A percentile compares a stretch with the other conserved stretches of the same genome.
Conservation (phyloP, 2,113 vertebrate genomes). For the Geothlypis trichas region DNA sequence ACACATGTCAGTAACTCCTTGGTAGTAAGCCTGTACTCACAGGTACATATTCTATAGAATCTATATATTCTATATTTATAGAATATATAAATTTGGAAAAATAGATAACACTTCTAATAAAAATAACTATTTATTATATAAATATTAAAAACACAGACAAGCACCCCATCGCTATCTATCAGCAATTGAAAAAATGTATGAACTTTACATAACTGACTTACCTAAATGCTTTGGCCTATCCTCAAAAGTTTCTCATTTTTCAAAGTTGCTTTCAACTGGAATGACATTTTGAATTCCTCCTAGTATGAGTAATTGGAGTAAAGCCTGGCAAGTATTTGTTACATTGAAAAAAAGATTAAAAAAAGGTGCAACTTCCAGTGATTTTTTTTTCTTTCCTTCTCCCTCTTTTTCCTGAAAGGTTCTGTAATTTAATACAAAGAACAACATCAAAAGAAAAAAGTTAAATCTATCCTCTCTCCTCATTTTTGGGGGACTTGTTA, state of each 20-base stretch:
- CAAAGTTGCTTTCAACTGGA: conserved; percentile 35
- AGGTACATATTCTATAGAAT: neutral
- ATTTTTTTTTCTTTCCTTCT: neutral
- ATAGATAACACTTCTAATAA: neutral
- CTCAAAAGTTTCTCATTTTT: conserved; percentile 4
- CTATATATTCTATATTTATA: neutral
- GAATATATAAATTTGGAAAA: neutral
- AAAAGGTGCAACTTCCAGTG: neutral
- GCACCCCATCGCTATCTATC: neutral
- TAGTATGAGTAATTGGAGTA: conserved; percentile 16
- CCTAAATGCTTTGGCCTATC: conserved; percentile 15
- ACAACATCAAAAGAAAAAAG: neutral
- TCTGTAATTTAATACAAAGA: conserved; percentile 1
- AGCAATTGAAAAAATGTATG: neutral
- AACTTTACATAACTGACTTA: conserved; percentile 20
- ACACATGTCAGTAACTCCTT: neutral
- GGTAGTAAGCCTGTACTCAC: neutral
- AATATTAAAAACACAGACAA: neutral
- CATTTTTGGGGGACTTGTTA: neutral
- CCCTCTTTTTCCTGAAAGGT: neutral
- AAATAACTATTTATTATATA: too few relatives aligned
- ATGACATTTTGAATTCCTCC: conserved; percentile 48
- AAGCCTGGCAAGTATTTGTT: conserved; percentile 11
- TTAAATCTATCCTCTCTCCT: neutral
- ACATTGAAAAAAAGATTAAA: neutral